Base-by-base conservation (phyloP, 2,888 invertebrate genomes). In the Criorhina ranunculi region DNA sequence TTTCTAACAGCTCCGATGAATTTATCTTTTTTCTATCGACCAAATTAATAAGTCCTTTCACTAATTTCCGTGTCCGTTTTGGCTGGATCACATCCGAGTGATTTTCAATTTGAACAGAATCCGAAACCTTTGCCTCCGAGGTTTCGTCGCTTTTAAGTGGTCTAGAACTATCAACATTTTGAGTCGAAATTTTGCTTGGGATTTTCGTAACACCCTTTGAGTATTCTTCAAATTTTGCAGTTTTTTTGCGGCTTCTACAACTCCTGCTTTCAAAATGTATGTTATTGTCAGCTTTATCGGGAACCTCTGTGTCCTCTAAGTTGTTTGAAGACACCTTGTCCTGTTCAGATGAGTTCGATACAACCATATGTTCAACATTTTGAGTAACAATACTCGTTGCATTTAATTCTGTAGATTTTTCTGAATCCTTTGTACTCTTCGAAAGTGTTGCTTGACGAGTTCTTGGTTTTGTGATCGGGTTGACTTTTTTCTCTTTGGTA, bases 31-130 rank as follows among this genome's bases (percentile, higher is more conserved):
- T 90, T 8, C 90, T 89, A 51, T 88, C 88, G 1, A 90, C 89
- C 42, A 90, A 87, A 86, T 91, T 90, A 1, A 90, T 86, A 88
- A 89, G 89, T 0, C 88, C 89, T 53, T 87, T 91, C 37, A 87
- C 89, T 17, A 87, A 87, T 31, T 62, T 86, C 0, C 85, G 76
- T 55, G 88, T 57, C 5, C 88, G 75, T 76, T 87, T 79, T 51
- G 12, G 19, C 11, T 24, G 1, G 11, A 33, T 1, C 79, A 15
- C 57, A 7, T 17, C 44, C 53, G 1, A 24, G 8, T 15, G 51
- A 46, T 11, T 19, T 15, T 37, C 1, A 15, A 15, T 6, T 4
- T 2, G 46, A 46, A 49, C 5, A 9, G 9, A 19, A 5, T 8
- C n/a, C n/a, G n/a, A n/a, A n/a, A n/a, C n/a, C n/a, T n/a, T n/a